These are phyloP conservation scores for Dasysyrphus albostriatus DNA, from an alignment of 2,888 invertebrate genomes.

Conservation along the genomic window DNA sequence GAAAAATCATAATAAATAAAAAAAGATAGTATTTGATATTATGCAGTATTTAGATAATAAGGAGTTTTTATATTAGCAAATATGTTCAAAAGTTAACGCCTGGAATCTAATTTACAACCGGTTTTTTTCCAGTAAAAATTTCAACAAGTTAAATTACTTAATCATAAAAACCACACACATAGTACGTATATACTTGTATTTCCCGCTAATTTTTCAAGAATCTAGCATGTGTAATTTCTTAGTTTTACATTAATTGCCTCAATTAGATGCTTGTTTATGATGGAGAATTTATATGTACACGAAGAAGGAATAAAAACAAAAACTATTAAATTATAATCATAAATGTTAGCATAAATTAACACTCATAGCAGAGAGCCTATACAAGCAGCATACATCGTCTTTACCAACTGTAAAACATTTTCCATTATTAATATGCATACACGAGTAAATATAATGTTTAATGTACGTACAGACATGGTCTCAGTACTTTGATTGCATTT, in stretches of 20 bases:
- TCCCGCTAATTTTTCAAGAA: slow-evolving; percentile 63
- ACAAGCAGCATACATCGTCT: slow-evolving; percentile 15
- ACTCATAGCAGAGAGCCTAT: slow-evolving; percentile 36
- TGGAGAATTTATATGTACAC: neutral
- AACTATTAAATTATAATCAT: slow-evolving; percentile 50
- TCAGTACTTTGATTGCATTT: slow-evolving; percentile 52
- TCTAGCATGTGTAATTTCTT: slow-evolving; percentile 32
- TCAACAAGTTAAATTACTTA: slow-evolving; percentile 48
- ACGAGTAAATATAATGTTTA: neutral
- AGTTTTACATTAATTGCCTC: slow-evolving; percentile 63
- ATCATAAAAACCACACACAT: slow-evolving; percentile 51
- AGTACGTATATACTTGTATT: neutral
- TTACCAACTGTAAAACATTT: slow-evolving; percentile 39
- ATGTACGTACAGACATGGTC: slow-evolving; percentile 1
- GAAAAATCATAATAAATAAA: neutral
- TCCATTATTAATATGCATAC: slow-evolving; percentile 10
- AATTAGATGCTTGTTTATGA: slow-evolving; percentile 42
- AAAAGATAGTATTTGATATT: too few species aligned
- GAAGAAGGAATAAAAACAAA: slow-evolving; percentile 2
- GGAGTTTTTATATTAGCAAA: too few species aligned
- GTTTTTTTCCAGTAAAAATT: slow-evolving; percentile 10
- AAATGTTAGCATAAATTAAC: slow-evolving; percentile 67
- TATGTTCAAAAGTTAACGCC: slow-evolving; percentile 2
- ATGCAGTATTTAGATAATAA: too few species aligned
- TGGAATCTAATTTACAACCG: slow-evolving; percentile 46